phyloP scores from a whole-genome alignment of 2,797 vertebrate genomes.

The Acipenser oxyrinchus region DNA sequence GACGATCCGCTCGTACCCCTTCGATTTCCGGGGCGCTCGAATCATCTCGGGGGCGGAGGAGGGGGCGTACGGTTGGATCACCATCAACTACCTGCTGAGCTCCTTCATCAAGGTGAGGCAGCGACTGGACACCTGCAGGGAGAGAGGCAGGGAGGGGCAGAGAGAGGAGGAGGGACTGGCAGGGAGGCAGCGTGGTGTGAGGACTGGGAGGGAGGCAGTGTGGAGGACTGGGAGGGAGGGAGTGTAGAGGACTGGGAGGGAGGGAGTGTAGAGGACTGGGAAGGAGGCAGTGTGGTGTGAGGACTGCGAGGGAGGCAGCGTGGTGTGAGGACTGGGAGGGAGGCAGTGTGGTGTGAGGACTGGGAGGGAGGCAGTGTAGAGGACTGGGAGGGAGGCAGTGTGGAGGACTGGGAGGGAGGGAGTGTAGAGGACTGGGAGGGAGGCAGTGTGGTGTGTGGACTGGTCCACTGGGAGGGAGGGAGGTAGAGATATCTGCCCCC shows the following conservation, averaged over 20 bases:
- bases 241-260: too few relatives aligned
- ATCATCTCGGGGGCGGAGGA: conserved; percentile 72
- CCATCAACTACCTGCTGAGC: conserved; percentile 77
- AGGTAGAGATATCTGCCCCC: not conserved
- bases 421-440: not conserved
- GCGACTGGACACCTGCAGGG: not conserved
- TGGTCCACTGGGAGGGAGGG: not conserved
- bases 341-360: too few relatives aligned
- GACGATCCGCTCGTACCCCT: conserved; percentile 63
- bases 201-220: too few relatives aligned
- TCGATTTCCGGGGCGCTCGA: conserved; percentile 63
- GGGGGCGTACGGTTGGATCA: conserved; percentile 79
- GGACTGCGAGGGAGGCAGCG: too few relatives aligned
- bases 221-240: too few relatives aligned
- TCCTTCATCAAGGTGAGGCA: conserved; percentile 74
- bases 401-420: too few relatives aligned
- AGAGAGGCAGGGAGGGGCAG: not conserved
- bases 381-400: fast-evolving
- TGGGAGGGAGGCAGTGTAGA: too few relatives aligned
- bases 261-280: too few relatives aligned
- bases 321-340: too few relatives aligned
- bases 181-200: too few relatives aligned
- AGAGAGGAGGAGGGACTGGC: too few relatives aligned
- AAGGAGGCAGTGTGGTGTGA: too few relatives aligned
- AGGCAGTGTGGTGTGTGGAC: fast-evolving